Evolutionary conservation across 2,113 vertebrate genomes (phyloP), one percentile per base, ranked within the genome.

Genomic region (Smithornis capensis): DNA sequence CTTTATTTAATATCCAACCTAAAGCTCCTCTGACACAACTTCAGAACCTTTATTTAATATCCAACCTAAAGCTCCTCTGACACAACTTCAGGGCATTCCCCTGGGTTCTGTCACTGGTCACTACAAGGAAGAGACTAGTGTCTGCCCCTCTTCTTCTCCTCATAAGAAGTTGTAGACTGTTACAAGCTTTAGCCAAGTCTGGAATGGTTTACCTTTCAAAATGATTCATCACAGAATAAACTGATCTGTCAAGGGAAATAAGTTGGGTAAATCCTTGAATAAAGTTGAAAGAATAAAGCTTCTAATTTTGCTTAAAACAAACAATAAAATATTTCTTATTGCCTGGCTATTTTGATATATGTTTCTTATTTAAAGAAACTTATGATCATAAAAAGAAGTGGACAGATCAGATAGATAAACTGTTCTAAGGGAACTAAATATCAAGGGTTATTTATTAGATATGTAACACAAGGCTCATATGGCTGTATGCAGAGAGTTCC

Each of bases 361-460:
- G 5, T 75, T 86, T 83, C 45, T 85, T 33, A 55, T 88, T 90
- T 92, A 79, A 87, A 88, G 16, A 74, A 94, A 65, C 16, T 25
- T 90, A 16, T 75, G 28, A 87, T 91, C 42, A 14, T 91, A 83
- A 95, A 77, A 31, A 65, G 75, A 19, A 53, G 29, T 49, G 79
- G 64, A 63, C 38, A 95, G 42, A 84, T 94, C 37, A 79, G 83
- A 67, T 4, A 90, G 53, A 63, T 94, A 83, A 97, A 83, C 57
- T 85, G 18, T 89, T 90, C 68, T 49, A 91, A 87, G 35, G n/a
- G n/a, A 96, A 49, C 79, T 60, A 88, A 90, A 87, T 73, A 95
- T 35, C 23, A 83, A 50, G 19, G 22, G 9, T 81, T 96, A 82
- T 95, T 96, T 97, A 93, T 94, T 97, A 89, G 74, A 95, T 83